Conservation (phyloP, 2,797 vertebrate genomes). For the Pangasius djambal region DNA sequence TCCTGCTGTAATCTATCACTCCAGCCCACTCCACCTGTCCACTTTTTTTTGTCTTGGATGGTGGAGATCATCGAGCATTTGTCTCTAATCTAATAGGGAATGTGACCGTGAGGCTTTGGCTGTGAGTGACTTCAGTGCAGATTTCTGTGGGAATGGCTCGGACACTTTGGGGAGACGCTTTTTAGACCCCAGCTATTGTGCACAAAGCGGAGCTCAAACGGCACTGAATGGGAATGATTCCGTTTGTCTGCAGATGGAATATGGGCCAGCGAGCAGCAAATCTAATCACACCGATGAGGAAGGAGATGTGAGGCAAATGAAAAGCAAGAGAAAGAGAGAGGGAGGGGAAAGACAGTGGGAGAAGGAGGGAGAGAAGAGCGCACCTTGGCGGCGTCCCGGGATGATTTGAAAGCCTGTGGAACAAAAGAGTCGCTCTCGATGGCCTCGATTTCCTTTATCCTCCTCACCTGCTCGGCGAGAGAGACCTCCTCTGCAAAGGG, state of each 20-base stretch:
- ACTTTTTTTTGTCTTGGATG: slow-evolving; percentile 35
- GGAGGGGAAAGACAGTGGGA: background rate
- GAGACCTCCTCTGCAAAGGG: slow-evolving; percentile 83
- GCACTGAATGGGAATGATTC: slow-evolving; percentile 77
- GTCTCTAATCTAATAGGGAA: slow-evolving; percentile 42
- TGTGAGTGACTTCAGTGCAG: background rate
- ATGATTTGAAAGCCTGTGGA: slow-evolving; percentile 94
- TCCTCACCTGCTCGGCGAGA: slow-evolving; percentile 91
- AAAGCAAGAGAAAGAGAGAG: slow-evolving; percentile 64
- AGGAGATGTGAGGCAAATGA: slow-evolving; percentile 61
- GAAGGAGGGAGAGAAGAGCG: slow-evolving; percentile 39
- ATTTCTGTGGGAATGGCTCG: background rate
- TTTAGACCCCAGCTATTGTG: slow-evolving; percentile 57
- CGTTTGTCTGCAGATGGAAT: slow-evolving; percentile 73
- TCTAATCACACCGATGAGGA: slow-evolving; percentile 66
- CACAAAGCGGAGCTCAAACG: slow-evolving; percentile 67
- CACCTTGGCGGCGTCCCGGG: slow-evolving; percentile 92
- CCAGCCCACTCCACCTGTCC: slow-evolving; percentile 31
- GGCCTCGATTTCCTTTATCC: slow-evolving; percentile 96
- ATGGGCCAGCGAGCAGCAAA: slow-evolving; percentile 63
- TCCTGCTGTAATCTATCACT: slow-evolving; percentile 48
- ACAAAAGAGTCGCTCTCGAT: slow-evolving; percentile 97
- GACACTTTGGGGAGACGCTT: slow-evolving; percentile 6
- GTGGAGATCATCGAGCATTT: slow-evolving; percentile 41
- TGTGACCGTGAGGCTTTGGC: slow-evolving; percentile 17